Percentiles rank a stretch among this genome's conserved stretches.
phyloP scores from a whole-genome alignment of 2,797 vertebrate genomes.

The Megalops cyprinoides region DNA sequence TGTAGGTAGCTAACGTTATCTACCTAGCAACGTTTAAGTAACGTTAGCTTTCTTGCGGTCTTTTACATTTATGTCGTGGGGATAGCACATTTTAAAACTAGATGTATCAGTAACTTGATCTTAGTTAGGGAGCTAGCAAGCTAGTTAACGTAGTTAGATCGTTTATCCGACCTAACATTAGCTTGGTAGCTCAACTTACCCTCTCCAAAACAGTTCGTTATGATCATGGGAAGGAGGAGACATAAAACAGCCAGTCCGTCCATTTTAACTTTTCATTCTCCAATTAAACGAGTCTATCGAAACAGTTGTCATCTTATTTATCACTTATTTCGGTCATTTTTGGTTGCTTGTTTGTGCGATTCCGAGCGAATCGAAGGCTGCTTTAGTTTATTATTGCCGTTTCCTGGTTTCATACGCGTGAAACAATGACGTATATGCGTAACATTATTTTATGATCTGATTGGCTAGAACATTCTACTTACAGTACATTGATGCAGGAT shows the following conservation, averaged over 20 bases:
- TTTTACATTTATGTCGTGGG: no score
- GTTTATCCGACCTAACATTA: no score
- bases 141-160: slow-evolving; percentile 45
- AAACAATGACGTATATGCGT: slow-evolving; percentile 1
- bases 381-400: slow-evolving; percentile 18
- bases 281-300: neutral
- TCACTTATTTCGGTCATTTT: neutral
- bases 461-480: neutral
- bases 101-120: no score
- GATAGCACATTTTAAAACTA: no score
- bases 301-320: neutral
- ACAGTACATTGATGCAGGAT: neutral
- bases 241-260: slow-evolving; percentile 38
- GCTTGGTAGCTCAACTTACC: slow-evolving; percentile 54
- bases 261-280: slow-evolving; percentile 53
- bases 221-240: slow-evolving; percentile 51
- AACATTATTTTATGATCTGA: neutral
- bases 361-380: neutral
- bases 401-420: slow-evolving; percentile 10
- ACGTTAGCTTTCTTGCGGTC: no score
- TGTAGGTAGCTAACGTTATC: neutral
- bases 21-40: no score
- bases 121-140: slow-evolving; percentile 51
- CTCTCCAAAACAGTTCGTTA: slow-evolving; percentile 50
- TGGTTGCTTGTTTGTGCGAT: neutral